A percentile compares a stretch with the other conserved stretches of the same genome.
Evolutionary conservation across 2,113 vertebrate genomes (phyloP).

Genomic region (Syngnathoides biaculeatus): DNA sequence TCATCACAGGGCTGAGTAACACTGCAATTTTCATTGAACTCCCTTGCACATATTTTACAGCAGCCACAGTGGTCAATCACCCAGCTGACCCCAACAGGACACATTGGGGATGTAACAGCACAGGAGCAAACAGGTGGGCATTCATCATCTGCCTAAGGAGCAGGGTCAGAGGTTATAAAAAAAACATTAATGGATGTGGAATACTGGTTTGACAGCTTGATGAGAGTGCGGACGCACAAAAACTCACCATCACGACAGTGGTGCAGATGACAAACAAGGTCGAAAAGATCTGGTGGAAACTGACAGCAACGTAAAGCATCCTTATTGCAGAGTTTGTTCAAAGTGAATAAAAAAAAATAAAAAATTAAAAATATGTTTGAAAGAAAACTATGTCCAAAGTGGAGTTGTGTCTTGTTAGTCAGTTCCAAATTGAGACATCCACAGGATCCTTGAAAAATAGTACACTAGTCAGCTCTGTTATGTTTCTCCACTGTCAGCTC

Average conservation of each 20-base stretch:
- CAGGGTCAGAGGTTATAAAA: slow-evolving; percentile 19
- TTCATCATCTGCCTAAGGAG: slow-evolving; percentile 38
- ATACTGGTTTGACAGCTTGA: neutral
- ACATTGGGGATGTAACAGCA: slow-evolving; percentile 35
- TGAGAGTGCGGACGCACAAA: neutral
- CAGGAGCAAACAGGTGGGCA: slow-evolving; percentile 66
- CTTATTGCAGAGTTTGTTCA: slow-evolving; percentile 1
- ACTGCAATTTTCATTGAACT: slow-evolving; percentile 76
- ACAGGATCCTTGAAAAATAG: slow-evolving; percentile 17
- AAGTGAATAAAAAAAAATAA: neutral
- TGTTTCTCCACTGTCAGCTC: slow-evolving; percentile 24
- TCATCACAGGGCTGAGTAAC: slow-evolving; percentile 69
- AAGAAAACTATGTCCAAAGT: neutral
- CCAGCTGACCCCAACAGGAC: slow-evolving; percentile 67
- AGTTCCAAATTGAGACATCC: slow-evolving; percentile 32
- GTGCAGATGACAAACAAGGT: slow-evolving; percentile 34
- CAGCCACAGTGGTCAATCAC: slow-evolving; percentile 70
- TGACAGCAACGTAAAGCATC: slow-evolving; percentile 38
- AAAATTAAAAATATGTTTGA: neutral
- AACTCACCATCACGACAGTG: slow-evolving; percentile 53
- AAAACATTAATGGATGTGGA: neutral
- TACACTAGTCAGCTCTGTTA: slow-evolving; percentile 16
- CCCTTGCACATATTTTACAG: slow-evolving; percentile 73
- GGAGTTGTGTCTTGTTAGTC: slow-evolving; percentile 4
- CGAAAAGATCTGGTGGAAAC: slow-evolving; percentile 26